Conservation (phyloP, 2,113 vertebrate genomes). For the Leiothrix lutea region DNA sequence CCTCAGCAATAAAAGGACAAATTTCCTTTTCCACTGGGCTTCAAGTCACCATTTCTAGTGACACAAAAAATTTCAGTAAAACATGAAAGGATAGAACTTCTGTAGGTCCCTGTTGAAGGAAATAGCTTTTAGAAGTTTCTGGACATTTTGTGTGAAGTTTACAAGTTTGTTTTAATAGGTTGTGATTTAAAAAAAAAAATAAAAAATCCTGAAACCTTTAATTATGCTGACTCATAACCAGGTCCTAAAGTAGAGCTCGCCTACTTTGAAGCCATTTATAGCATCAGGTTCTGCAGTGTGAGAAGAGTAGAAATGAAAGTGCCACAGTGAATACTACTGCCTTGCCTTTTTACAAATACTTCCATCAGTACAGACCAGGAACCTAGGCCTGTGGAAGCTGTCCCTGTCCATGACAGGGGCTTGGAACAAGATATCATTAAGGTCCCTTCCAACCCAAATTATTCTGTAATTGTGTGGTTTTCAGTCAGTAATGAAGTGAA, state of each 20-base stretch:
- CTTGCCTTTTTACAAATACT: neutral
- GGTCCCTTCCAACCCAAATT: neutral
- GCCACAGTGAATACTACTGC: neutral
- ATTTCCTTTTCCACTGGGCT: neutral
- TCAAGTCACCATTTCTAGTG: neutral
- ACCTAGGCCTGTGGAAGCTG: neutral
- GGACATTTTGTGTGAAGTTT: neutral
- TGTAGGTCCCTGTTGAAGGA: neutral
- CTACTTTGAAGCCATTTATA: slow-evolving; percentile 42
- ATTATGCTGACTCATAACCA: slow-evolving; percentile 31
- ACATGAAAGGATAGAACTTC: neutral
- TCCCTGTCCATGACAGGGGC: neutral
- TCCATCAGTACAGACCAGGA: neutral
- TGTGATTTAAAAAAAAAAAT: neutral
- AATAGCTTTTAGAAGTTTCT: neutral
- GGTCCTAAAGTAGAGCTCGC: slow-evolving; percentile 2
- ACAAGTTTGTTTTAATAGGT: neutral
- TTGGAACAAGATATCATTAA: neutral
- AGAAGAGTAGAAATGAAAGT: neutral
- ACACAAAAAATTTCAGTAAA: neutral
- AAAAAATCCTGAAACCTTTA: neutral
- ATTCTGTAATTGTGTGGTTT: neutral
- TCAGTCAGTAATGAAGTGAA: neutral
- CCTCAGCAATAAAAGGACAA: neutral
- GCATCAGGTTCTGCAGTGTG: neutral